Evolutionary conservation across 35 echinoderm and acorn worm species (phyloP).

Genomic region (Anneissia japonica): DNA sequence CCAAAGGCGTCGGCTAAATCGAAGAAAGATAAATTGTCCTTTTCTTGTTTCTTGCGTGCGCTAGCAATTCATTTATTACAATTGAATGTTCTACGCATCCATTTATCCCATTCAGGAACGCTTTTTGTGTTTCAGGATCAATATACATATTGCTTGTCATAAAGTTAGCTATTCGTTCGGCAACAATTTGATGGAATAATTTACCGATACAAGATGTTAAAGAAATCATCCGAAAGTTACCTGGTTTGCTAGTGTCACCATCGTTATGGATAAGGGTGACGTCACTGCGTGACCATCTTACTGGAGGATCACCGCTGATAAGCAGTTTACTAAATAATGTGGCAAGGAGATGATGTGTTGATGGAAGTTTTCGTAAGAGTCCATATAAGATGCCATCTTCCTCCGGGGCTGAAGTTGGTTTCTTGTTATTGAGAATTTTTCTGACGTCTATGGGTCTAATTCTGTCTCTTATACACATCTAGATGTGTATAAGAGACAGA

Average conservation of each 20-base stretch:
- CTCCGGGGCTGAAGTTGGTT: conserved; percentile 8
- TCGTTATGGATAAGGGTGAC: conserved; percentile 17
- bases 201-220: conserved; percentile 13
- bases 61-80: conserved; percentile 7
- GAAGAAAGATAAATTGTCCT: conserved; percentile 20
- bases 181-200: conserved; percentile 22
- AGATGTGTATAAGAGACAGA: too few species aligned
- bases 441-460: conserved; percentile 31
- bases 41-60: conserved; percentile 1
- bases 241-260: conserved; percentile 21
- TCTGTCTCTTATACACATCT: too few species aligned
- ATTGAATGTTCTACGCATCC: conserved; percentile 27
- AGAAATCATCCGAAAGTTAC: conserved; percentile 24
- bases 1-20: conserved; percentile 32
- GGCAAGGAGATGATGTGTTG: conserved; percentile 22
- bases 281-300: conserved; percentile 18
- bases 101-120: neutral
- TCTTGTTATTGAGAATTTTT: neutral
- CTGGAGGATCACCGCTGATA: neutral
- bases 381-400: conserved; percentile 1
- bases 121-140: neutral
- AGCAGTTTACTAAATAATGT: conserved; percentile 18
- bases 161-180: conserved; percentile 19
- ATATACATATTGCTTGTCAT: conserved; percentile 13
- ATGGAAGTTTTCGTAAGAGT: neutral